Evolutionary conservation across 2,888 invertebrate species (phyloP).

Genomic region (Apodemia duryi): DNA sequence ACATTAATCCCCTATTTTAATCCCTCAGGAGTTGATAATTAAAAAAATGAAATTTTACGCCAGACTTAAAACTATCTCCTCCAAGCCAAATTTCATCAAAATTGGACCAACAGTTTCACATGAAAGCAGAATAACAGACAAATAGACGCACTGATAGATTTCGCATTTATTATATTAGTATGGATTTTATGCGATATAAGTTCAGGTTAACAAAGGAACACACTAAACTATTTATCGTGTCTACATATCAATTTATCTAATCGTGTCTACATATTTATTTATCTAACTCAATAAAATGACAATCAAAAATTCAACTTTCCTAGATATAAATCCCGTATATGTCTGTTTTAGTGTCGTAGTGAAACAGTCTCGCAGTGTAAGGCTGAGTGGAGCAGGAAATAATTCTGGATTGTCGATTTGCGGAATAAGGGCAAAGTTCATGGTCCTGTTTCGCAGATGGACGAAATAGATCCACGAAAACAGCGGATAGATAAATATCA

Average conservation of each 20-base stretch:
- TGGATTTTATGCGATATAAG: too few relatives aligned
- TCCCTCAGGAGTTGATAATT: too few relatives aligned
- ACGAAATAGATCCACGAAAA: slow-evolving; percentile 33
- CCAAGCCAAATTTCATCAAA: too few relatives aligned
- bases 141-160: too few relatives aligned
- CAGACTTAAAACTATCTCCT: too few relatives aligned
- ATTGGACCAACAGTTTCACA: too few relatives aligned
- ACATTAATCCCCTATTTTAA: too few relatives aligned
- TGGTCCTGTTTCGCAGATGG: slow-evolving; percentile 37
- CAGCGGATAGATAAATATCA: slow-evolving; percentile 20
- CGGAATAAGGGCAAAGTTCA: slow-evolving; percentile 49
- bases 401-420: slow-evolving; percentile 31
- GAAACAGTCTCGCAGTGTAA: not conserved
- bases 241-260: too few relatives aligned
- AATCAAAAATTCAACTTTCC: not conserved
- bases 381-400: slow-evolving; percentile 23
- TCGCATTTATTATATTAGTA: too few relatives aligned
- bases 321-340: not conserved
- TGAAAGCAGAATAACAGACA: too few relatives aligned
- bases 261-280: not conserved
- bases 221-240: not conserved
- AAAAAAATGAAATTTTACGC: too few relatives aligned
- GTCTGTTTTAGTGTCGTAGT: slow-evolving; percentile 18
- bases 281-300: not conserved
- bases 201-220: too few relatives aligned